A percentile compares a stretch with the other conserved stretches of the same genome.
phyloP scores from a whole-genome alignment of 2,888 invertebrate genomes.

The Cryptus viduatorius region DNA sequence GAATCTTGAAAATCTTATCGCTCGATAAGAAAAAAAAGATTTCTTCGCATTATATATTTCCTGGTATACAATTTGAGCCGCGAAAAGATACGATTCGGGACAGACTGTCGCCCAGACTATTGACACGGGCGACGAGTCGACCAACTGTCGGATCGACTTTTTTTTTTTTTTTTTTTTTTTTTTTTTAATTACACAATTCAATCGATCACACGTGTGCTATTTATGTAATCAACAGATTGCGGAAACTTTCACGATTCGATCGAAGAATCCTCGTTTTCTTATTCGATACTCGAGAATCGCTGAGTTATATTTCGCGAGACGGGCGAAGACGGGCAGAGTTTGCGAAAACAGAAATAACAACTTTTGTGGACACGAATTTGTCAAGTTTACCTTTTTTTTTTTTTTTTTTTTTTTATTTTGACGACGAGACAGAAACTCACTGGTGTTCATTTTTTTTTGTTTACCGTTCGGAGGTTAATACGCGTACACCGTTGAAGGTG shows the following conservation, averaged over 20 bases:
- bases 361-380: slow-evolving; percentile 33
- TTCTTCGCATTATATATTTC: background rate
- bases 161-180: background rate
- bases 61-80: background rate
- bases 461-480: slow-evolving; percentile 52
- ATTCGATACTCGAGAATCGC: background rate
- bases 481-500: slow-evolving; percentile 63
- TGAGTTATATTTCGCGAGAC: background rate
- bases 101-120: no score
- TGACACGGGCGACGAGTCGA: no score
- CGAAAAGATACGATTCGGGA: no score
- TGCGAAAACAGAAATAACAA: slow-evolving; percentile 21
- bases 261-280: background rate
- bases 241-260: background rate
- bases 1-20: slow-evolving; percentile 3
- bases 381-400: slow-evolving; percentile 54
- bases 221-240: background rate
- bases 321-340: background rate
- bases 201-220: background rate
- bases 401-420: slow-evolving; percentile 23
- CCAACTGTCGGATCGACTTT: no score
- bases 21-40: background rate
- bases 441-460: slow-evolving; percentile 47
- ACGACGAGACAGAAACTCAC: slow-evolving; percentile 6
- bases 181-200: background rate